These are phyloP conservation scores for Alligator mississippiensis DNA, from an alignment of 2,113 vertebrate species.

Conservation along the genomic window DNA sequence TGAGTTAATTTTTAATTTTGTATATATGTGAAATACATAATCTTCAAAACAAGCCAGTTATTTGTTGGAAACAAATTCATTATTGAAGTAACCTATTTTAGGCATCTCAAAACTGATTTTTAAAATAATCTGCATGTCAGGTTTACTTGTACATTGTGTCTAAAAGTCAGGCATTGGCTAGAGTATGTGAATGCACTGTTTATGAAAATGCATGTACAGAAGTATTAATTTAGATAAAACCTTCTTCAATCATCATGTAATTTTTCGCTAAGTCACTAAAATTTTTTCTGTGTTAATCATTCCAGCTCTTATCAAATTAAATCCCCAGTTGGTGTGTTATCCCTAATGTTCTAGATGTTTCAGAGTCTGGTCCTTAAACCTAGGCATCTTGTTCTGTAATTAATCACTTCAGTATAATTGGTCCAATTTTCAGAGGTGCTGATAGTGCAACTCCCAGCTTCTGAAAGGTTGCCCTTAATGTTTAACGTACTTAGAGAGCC, in stretches of 20 bases:
- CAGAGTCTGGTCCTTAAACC: background rate
- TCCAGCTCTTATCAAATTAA: background rate
- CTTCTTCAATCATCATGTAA: background rate
- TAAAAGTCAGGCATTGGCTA: background rate
- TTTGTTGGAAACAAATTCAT: background rate
- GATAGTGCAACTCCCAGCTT: conserved; percentile 13
- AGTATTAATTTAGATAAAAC: background rate
- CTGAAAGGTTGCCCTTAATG: conserved; percentile 49
- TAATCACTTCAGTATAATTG: background rate
- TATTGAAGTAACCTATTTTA: background rate
- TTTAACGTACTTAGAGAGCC: conserved; percentile 26
- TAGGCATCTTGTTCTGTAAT: background rate
- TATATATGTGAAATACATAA: background rate
- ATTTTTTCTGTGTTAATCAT: background rate
- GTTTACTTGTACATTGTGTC: background rate
- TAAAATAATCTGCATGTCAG: background rate
- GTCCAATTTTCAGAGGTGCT: background rate
- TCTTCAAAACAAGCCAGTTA: background rate
- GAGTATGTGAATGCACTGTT: background rate
- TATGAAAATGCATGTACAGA: background rate
- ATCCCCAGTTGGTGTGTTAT: background rate
- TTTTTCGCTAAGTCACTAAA: background rate
- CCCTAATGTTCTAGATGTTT: background rate
- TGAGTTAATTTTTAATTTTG: background rate
- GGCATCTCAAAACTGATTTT: background rate